Evolutionary conservation across 2,797 vertebrate species (phyloP), one percentile per base, ranked within the genome.

Genomic region (Anniella stebbinsi): DNA sequence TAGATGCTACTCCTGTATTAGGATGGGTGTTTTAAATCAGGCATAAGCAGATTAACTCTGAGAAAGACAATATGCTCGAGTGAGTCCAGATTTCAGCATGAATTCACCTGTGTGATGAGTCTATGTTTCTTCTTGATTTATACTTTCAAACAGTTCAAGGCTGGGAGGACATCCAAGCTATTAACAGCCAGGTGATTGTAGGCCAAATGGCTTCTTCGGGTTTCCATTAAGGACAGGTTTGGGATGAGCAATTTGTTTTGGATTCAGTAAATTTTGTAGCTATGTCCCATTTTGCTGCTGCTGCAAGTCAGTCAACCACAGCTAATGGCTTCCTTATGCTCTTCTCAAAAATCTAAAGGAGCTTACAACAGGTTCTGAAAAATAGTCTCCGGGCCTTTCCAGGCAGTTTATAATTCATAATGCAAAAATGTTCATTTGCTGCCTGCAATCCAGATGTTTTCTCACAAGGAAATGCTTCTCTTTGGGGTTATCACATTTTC

Each of bases 291-390:
- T 87, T 57, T 69, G 89, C 81, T 45, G n/a, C 80, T 90, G 17
- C 80, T 83, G 85, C 48, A 83, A 8, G 67, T 67, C 78, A 83
- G 69, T 87, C 89, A 87, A 36, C 85, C 60, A 76, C n/a, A 41
- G 28, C 82, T 87, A 87, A 90, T 87, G 89, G 45, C 85, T 75
- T 83, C 89, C 70, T 90, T 87, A 73, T 90, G 84, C 54, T 86
- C 77, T 12, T 86, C 76, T 90, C 76, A 85, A 76, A 76, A 90
- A 75, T 66, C 77, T 87, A 86, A 90, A 81, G 75, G 67, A 1
- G 4, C 57, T 67, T 81, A 66, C 13, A 60, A 28, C 41, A 25
- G 41, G 48, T 54, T 48, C 18, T 81, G 38, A 67, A 73, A 87
- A 69, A 33, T 15, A 72, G 41, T 77, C 25, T 30, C 15, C 41